phyloP scores from a whole-genome alignment of 2,888 invertebrate species.

The Chrysolina haemoptera region DNA sequence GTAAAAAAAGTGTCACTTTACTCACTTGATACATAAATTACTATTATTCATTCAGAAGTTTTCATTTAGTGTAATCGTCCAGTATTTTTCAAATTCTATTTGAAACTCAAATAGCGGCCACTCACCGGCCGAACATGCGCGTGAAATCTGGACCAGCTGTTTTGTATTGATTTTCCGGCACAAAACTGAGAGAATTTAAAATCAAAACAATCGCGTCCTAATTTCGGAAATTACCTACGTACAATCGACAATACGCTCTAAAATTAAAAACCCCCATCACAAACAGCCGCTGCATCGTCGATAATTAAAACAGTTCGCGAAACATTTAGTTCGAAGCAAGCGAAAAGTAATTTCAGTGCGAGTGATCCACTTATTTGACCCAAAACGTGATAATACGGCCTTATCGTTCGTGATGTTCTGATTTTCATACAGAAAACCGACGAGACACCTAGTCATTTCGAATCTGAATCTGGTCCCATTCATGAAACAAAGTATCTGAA shows the following conservation, averaged over 20 bases:
- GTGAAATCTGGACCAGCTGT: constrained; percentile 43
- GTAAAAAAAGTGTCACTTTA: too few species aligned
- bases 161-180: constrained; percentile 51
- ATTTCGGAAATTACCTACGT: constrained; percentile 53
- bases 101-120: background rate
- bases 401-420: background rate
- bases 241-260: constrained; percentile 42
- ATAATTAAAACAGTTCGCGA: background rate
- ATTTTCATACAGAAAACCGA: background rate
- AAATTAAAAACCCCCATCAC: constrained; percentile 33
- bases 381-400: constrained; percentile 6
- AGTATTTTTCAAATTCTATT: background rate
- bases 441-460: too few species aligned
- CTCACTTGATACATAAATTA: background rate
- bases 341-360: constrained; percentile 5
- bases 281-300: background rate
- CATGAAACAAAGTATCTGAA: constrained; percentile 22
- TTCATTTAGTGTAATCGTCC: background rate
- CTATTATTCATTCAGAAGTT: background rate
- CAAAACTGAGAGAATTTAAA: constrained; percentile 49
- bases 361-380: background rate
- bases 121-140: constrained; percentile 41
- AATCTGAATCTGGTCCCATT: background rate
- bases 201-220: constrained; percentile 61
- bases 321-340: background rate